These are phyloP conservation scores for Drosophila cracens DNA, from an alignment of 2,888 invertebrate genomes.

Conservation along the genomic window DNA sequence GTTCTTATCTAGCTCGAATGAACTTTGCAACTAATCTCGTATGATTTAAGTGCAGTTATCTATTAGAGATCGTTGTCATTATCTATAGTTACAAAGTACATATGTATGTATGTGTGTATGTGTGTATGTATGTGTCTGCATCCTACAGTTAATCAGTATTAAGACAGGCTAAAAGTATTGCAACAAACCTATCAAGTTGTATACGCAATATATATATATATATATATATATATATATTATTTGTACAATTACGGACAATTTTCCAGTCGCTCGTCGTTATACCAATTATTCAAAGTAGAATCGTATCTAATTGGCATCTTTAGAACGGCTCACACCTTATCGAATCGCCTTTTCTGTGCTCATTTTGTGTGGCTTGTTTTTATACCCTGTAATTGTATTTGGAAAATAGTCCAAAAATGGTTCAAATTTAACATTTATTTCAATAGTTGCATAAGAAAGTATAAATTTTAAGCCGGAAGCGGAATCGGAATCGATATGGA, in stretches of 20 bases:
- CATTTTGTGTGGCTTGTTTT: slow-evolving; percentile 44
- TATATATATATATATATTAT: neutral
- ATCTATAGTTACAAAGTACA: neutral
- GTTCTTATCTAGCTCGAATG: neutral
- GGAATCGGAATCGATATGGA: neutral
- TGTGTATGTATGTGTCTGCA: neutral
- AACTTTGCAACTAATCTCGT: neutral
- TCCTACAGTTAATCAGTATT: neutral
- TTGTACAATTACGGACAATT: slow-evolving; percentile 1
- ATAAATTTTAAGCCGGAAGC: neutral
- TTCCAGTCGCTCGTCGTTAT: slow-evolving; percentile 8
- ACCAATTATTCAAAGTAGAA: slow-evolving; percentile 16
- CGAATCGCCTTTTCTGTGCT: slow-evolving; percentile 34
- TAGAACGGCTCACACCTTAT: slow-evolving; percentile 26
- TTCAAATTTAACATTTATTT: neutral
- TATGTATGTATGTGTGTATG: neutral
- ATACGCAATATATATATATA: too few species aligned
- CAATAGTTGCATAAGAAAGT: neutral
- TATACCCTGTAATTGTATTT: slow-evolving; percentile 24
- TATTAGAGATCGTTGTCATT: neutral
- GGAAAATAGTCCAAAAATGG: rapidly evolving
- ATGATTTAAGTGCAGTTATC: neutral
- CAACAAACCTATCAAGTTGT: neutral
- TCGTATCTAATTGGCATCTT: slow-evolving; percentile 24
- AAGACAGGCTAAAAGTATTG: neutral